Percentiles rank a stretch among this genome's conserved stretches.
These are phyloP conservation scores for Ochropacha duplaris DNA, from an alignment of 2,888 invertebrate species.

Conservation along the genomic window DNA sequence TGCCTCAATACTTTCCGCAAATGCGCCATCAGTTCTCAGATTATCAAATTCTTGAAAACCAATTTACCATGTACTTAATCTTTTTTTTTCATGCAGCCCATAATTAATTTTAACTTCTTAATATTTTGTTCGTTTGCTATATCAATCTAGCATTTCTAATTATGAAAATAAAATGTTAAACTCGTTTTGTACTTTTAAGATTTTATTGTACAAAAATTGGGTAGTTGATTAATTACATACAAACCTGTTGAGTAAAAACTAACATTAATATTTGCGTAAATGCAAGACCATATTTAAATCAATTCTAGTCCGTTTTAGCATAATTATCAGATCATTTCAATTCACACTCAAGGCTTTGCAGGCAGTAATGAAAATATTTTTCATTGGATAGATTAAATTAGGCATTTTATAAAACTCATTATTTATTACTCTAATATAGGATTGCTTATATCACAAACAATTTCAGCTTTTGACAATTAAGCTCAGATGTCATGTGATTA, in stretches of 20 bases:
- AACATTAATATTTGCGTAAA: constrained; percentile 67
- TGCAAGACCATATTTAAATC: constrained; percentile 54
- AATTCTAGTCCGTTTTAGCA: constrained; percentile 26
- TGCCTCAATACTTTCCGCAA: too few species aligned
- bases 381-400: constrained; percentile 49
- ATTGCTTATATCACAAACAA: constrained; percentile 62
- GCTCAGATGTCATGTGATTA: constrained; percentile 49
- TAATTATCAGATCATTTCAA: constrained; percentile 52
- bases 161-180: not conserved
- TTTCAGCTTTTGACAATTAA: constrained; percentile 50
- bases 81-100: too few species aligned
- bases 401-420: constrained; percentile 50
- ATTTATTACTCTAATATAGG: constrained; percentile 47
- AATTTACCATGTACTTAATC: too few species aligned
- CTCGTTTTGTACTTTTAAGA: constrained; percentile 48
- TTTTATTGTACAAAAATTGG: constrained; percentile 76
- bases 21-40: too few species aligned
- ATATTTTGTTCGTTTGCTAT: not conserved
- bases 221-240: constrained; percentile 58
- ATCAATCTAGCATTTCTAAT: too few species aligned
- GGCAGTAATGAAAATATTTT: constrained; percentile 49
- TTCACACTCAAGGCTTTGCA: constrained; percentile 32
- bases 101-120: too few species aligned
- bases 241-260: constrained; percentile 72
- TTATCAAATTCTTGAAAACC: too few species aligned